Base-by-base conservation (phyloP, 2,888 invertebrate species). In the Pandemis corylana region DNA sequence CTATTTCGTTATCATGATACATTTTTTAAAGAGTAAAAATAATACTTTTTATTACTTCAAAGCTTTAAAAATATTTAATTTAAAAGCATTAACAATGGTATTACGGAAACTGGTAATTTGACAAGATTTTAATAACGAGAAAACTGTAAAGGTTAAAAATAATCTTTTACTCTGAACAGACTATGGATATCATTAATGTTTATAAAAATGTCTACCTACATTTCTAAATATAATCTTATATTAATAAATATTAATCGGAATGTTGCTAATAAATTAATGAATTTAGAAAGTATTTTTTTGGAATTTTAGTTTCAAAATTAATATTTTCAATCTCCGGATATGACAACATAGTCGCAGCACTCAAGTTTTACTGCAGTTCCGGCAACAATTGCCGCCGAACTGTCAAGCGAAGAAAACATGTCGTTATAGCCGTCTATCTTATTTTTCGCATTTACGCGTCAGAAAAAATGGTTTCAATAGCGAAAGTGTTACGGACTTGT, bases 401-500 rank as follows among this genome's bases (percentile, higher is more conserved):
- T 91, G 93, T 91, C 91, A 92, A 88, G 83, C 76, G 80, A 74
- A 78, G 80, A 83, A 87, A 92, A 90, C 82, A 93, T 93, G 92
- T 92, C 90, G 88, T 78, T 85, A 77, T 85, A 84, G 77, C 72
- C 79, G 79, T 78, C 80, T 80, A 78, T 78, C 77, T 83, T 84
- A 83, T 89, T 89, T 87, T 87, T 82, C 77, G 77, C 79, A 80
- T 83, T 81, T 85, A 80, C 82, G 80, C 78, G 77, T 75, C 76
- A 10, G 72, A 78, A 78, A 90, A 90, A 89, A 94, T 94, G 94
- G 88, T 89, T 84, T 80, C 83, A 85, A 82, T 85, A 81, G 79
- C 79, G 67, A 89, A 83, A 84, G 82, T 89, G 81, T 83, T 92
- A 82, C 94, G 94, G 94, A 94, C 94, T 94, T 94, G 94, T 93